A percentile compares a stretch with the other conserved stretches of the same genome.
phyloP scores from a whole-genome alignment of 2,888 invertebrate genomes.

The Cabera pusaria region DNA sequence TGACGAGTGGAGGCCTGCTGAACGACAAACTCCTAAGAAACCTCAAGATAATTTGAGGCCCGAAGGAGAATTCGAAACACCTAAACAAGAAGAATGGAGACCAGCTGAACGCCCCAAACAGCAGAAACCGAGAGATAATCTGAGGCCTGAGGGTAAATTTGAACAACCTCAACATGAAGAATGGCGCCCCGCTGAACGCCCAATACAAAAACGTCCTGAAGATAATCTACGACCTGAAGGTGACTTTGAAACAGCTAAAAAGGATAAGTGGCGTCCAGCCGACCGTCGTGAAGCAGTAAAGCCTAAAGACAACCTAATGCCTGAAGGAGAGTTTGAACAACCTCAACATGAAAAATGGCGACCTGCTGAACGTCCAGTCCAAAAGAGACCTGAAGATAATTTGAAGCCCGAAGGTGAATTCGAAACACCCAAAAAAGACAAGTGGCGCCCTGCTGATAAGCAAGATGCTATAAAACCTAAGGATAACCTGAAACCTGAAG shows the following conservation, averaged over 20 bases:
- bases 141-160: slow-evolving; percentile 54
- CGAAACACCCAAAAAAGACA: slow-evolving; percentile 35
- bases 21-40: slow-evolving; percentile 76
- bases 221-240: slow-evolving; percentile 84
- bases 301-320: slow-evolving; percentile 78
- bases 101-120: no score
- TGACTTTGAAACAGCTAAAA: slow-evolving; percentile 69
- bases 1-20: slow-evolving; percentile 71
- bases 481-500: slow-evolving; percentile 85
- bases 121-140: no score
- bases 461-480: slow-evolving; percentile 51
- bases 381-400: slow-evolving; percentile 73
- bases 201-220: slow-evolving; percentile 76
- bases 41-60: slow-evolving; percentile 83
- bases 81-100: slow-evolving; percentile 54
- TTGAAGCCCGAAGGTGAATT: slow-evolving; percentile 51
- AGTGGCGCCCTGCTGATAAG: slow-evolving; percentile 45
- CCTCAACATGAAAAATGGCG: slow-evolving; percentile 71
- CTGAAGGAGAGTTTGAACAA: slow-evolving; percentile 56
- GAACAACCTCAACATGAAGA: slow-evolving; percentile 52
- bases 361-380: slow-evolving; percentile 61
- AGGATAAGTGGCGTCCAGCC: slow-evolving; percentile 71
- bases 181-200: slow-evolving; percentile 73
- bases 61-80: slow-evolving; percentile 82
- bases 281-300: slow-evolving; percentile 71